These are phyloP conservation scores for Tetrax tetrax DNA, from an alignment of 2,113 vertebrate genomes.

Conservation along the genomic window DNA sequence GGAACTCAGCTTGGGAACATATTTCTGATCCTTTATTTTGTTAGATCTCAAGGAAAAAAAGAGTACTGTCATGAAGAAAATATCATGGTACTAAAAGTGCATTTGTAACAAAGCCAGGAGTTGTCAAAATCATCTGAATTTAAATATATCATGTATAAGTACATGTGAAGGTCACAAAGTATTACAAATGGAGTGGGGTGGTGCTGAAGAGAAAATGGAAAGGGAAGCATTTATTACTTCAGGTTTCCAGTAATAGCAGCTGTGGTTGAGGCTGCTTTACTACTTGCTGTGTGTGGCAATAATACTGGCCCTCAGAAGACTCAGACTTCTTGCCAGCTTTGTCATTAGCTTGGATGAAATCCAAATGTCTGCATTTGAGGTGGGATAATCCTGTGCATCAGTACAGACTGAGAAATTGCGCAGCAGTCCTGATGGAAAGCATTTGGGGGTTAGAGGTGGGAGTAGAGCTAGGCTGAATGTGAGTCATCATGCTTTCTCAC, in stretches of 20 bases:
- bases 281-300: not conserved
- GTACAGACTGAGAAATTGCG: not conserved
- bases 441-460: not conserved
- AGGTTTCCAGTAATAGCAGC: not conserved
- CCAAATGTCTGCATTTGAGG: not conserved
- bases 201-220: not conserved
- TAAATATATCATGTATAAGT: not conserved
- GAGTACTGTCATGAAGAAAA: not conserved
- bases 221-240: conserved; percentile 1
- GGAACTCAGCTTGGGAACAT: not conserved
- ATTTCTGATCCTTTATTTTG: not conserved
- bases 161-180: not conserved
- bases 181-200: not conserved
- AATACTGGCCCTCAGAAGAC: not conserved
- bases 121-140: not conserved
- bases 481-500: not conserved
- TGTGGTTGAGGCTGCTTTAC: not conserved
- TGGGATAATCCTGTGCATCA: not conserved
- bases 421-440: not conserved
- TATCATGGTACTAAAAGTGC: not conserved
- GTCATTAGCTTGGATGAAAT: conserved; percentile 21
- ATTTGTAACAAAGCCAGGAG: not conserved
- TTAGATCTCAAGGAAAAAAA: not conserved
- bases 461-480: not conserved
- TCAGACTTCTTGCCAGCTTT: not conserved